These are phyloP conservation scores for Lydus trimaculatus DNA, from an alignment of 2,888 invertebrate genomes.

Conservation along the genomic window DNA sequence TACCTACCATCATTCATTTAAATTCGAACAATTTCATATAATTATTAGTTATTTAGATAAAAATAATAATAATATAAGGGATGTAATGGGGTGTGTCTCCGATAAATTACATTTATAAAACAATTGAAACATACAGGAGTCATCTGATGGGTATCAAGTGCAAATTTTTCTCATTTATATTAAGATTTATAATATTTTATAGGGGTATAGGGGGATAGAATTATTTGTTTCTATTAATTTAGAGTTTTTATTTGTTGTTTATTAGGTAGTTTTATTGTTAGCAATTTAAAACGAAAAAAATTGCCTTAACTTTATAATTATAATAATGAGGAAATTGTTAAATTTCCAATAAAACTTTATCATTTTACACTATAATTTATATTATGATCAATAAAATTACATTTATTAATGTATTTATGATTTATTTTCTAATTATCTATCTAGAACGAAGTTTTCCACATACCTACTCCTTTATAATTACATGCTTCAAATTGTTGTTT, in stretches of 20 bases:
- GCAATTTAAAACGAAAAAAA: too few relatives aligned
- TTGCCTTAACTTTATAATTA: neutral
- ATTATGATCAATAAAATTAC: neutral
- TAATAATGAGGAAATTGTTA: neutral
- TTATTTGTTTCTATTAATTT: conserved; percentile 6
- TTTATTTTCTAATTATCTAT: neutral
- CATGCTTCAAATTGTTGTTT: neutral
- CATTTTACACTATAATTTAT: neutral
- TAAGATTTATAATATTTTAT: conserved; percentile 22
- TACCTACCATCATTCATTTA: neutral
- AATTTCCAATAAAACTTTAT: neutral
- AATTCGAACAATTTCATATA: too few relatives aligned
- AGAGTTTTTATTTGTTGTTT: conserved; percentile 6
- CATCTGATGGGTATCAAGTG: conserved; percentile 54
- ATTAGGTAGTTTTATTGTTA: neutral
- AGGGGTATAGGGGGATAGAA: conserved; percentile 24
- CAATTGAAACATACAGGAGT: conserved; percentile 42
- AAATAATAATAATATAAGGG: neutral
- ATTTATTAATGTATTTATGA: neutral
- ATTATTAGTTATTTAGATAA: neutral
- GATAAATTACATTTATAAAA: neutral
- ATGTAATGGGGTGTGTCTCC: neutral
- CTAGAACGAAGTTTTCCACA: neutral
- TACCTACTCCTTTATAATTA: neutral
- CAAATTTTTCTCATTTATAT: conserved; percentile 40